phyloP scores from a whole-genome alignment of 2,888 invertebrate genomes.

The Drymonia ruficornis region DNA sequence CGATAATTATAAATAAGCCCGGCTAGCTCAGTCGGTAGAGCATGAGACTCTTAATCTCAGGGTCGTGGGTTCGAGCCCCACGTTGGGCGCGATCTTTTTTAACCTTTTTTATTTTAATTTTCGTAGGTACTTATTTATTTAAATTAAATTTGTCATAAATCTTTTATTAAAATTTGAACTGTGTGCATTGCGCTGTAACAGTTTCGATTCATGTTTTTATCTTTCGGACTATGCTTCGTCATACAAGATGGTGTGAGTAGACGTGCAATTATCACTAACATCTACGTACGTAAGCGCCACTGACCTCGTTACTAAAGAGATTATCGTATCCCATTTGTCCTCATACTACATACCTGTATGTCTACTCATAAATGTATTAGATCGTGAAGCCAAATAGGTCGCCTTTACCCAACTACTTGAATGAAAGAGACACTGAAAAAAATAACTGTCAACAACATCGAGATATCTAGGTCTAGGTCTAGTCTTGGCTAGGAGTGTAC shows the following conservation, averaged over 20 bases:
- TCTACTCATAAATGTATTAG: background rate
- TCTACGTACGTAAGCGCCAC: constrained; percentile 1
- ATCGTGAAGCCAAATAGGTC: no score
- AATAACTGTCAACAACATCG: no score
- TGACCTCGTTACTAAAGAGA: constrained; percentile 5
- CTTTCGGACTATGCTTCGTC: background rate
- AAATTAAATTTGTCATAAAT: background rate
- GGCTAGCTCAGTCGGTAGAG: constrained; percentile 86
- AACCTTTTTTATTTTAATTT: constrained; percentile 27
- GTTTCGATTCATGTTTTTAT: background rate
- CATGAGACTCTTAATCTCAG: constrained; percentile 88
- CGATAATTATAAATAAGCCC: constrained; percentile 50
- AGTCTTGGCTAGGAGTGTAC: no score
- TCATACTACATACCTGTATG: background rate
- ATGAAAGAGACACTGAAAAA: no score
- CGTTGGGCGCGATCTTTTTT: constrained; percentile 75
- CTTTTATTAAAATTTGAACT: no score
- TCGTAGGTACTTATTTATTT: background rate
- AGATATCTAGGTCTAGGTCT: no score
- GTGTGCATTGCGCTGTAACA: background rate
- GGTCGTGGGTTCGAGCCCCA: constrained; percentile 87
- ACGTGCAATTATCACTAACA: constrained; percentile 2
- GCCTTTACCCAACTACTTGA: no score
- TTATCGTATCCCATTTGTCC: constrained; percentile 1
- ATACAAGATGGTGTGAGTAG: background rate